These are phyloP conservation scores for Escarpia spicata DNA, from an alignment of 2,888 invertebrate genomes.

Conservation along the genomic window DNA sequence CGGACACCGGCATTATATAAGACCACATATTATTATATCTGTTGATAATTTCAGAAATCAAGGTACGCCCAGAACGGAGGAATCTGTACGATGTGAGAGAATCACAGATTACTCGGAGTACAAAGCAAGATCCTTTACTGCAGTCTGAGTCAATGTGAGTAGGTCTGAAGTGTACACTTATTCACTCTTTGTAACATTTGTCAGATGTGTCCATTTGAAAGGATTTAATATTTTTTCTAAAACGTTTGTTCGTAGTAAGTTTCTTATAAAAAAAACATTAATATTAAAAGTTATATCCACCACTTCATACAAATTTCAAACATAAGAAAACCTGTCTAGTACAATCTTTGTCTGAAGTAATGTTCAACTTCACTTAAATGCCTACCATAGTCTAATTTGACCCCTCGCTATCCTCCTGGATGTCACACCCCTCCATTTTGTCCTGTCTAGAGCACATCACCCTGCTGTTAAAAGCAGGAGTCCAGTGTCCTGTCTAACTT, in stretches of 20 bases:
- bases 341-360: background rate
- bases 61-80: background rate
- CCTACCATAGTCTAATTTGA: too few species aligned
- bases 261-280: background rate
- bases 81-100: background rate
- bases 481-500: too few species aligned
- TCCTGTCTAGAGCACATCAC: too few species aligned
- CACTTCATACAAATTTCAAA: background rate
- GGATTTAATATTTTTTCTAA: background rate
- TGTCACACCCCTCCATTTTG: too few species aligned
- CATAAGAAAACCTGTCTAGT: background rate
- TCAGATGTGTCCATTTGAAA: background rate
- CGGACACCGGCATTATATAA: background rate
- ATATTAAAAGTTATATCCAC: background rate
- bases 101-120: background rate
- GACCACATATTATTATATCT: background rate
- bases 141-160: background rate
- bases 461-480: too few species aligned
- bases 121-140: background rate
- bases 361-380: too few species aligned
- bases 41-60: background rate
- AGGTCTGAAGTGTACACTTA: too few species aligned
- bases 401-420: too few species aligned
- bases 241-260: background rate
- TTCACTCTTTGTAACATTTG: background rate